A percentile compares a stretch with the other conserved stretches of the same genome.
Conservation (phyloP, 1,140 invertebrate species). For the Lucilia sericata region DNA sequence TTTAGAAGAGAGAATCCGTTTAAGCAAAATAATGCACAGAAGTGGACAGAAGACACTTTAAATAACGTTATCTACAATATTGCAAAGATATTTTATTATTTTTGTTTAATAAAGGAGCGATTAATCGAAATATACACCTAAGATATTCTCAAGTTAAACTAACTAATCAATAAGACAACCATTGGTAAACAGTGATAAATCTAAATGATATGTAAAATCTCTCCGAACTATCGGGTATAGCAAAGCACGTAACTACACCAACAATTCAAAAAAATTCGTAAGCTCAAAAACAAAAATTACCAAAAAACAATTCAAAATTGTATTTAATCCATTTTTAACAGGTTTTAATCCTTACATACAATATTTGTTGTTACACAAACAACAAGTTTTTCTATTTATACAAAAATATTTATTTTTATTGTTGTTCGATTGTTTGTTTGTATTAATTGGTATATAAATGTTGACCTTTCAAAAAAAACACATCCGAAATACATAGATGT, state of each 20-base stretch:
- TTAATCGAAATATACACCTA: no score
- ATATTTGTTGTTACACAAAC: background rate
- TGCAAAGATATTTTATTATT: no score
- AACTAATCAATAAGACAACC: no score
- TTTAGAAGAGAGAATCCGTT: no score
- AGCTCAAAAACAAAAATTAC: background rate
- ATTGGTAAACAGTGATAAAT: no score
- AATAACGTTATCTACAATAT: no score
- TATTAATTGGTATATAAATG: background rate
- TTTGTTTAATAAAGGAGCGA: no score
- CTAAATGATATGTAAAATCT: no score
- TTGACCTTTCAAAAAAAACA: background rate
- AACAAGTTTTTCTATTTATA: background rate
- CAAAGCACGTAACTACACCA: background rate
- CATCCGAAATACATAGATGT: background rate
- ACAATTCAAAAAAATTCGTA: background rate
- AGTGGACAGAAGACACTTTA: no score
- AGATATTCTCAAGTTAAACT: no score
- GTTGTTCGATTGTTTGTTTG: background rate
- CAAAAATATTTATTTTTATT: background rate
- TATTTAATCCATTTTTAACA: slow-evolving; percentile 35
- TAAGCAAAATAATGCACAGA: no score
- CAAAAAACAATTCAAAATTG: background rate
- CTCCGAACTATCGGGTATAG: background rate
- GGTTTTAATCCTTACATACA: slow-evolving; percentile 6